Conservation (phyloP, 30 jellyfish, hydroid and myxozoan genomes). For the Hydractinia echinata region DNA sequence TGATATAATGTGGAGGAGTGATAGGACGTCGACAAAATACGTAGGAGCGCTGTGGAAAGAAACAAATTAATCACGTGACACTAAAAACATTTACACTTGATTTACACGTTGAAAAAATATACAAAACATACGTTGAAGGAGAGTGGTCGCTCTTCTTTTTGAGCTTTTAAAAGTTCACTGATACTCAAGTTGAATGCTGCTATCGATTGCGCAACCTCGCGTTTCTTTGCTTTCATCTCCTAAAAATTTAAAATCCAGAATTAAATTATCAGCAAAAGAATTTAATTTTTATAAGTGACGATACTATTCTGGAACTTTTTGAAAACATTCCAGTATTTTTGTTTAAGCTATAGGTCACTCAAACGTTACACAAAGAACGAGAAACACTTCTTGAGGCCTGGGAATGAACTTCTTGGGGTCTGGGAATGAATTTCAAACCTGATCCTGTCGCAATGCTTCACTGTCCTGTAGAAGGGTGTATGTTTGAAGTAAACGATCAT, state of each 20-base stretch:
- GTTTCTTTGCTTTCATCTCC: constrained; percentile 43
- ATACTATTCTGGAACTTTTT: too few relatives aligned
- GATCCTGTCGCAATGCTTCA: constrained; percentile 70
- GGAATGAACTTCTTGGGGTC: neutral
- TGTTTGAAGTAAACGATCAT: constrained; percentile 70
- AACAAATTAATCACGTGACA: neutral
- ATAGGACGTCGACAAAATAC: constrained; percentile 66
- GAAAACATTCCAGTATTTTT: too few relatives aligned
- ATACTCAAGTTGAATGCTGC: constrained; percentile 88
- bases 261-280: too few relatives aligned
- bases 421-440: constrained; percentile 38
- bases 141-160: constrained; percentile 46
- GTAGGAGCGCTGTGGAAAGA: constrained; percentile 65
- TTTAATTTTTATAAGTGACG: too few relatives aligned
- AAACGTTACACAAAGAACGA: too few relatives aligned
- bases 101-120: neutral
- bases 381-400: too few relatives aligned
- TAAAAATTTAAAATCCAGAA: neutral
- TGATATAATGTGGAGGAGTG: constrained; percentile 77
- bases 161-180: constrained; percentile 70
- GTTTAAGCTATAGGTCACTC: too few relatives aligned
- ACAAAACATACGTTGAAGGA: constrained; percentile 56
- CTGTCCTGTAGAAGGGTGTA: constrained; percentile 62
- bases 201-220: constrained; percentile 64
- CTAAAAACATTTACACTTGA: neutral